Evolutionary conservation across 2,888 invertebrate species (phyloP).

Genomic region (Lasioglossum calceatum): DNA sequence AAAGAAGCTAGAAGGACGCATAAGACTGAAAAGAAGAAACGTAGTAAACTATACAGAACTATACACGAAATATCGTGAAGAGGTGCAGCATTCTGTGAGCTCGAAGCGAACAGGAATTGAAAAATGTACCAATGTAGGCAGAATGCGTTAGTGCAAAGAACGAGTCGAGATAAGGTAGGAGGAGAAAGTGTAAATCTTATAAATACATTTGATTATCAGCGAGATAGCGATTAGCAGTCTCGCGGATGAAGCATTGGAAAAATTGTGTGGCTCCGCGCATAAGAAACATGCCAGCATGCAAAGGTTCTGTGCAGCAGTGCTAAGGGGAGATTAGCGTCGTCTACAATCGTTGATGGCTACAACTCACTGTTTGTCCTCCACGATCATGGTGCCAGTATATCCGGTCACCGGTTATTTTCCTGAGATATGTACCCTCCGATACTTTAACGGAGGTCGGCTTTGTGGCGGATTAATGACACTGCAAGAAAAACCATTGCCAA

Average conservation of each 20-base stretch:
- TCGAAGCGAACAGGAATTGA: background rate
- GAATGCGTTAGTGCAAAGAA: background rate
- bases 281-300: background rate
- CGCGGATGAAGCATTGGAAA: background rate
- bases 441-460: conserved; percentile 52
- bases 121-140: background rate
- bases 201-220: background rate
- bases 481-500: conserved; percentile 80
- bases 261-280: background rate
- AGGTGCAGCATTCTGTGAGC: background rate
- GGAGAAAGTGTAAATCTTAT: background rate
- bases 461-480: conserved; percentile 76
- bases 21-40: background rate
- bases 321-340: background rate
- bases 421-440: conserved; percentile 48
- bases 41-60: background rate
- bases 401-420: conserved; percentile 67
- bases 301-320: background rate
- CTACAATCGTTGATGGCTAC: conserved; percentile 33
- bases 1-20: background rate
- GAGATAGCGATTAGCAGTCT: background rate
- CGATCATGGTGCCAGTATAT: conserved; percentile 82
- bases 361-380: conserved; percentile 84
- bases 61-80: background rate
- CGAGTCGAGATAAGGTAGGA: background rate